Base-by-base conservation (phyloP, 2,888 invertebrate species). In the Dendrolimus pini region DNA sequence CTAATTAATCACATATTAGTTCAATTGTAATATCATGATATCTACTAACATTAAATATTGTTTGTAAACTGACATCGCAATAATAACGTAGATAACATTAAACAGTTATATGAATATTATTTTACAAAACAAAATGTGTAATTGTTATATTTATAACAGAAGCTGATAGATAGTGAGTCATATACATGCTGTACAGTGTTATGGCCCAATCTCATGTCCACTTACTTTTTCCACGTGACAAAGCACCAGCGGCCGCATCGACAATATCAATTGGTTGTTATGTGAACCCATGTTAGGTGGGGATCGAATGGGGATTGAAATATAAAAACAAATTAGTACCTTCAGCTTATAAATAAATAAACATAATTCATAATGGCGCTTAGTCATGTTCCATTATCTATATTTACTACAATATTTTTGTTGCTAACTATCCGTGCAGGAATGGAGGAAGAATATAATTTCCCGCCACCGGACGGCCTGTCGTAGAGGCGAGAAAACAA, bases 251-350 rank as follows among this genome's bases (percentile, higher is more conserved):
- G 79, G 80, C 75, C 78, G 65, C 81, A 75, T 79, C 85, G 82
- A 79, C 75, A 71, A 75, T 77, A 82, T 74, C 77, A 79, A 77
- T 81, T 78, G 75, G 80, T 77, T 74, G 83, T 78, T 75, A 82
- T 74, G 77, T 77, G 76, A 78, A 83, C 88, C 88, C 88, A 77
- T 81, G 81, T 86, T 84, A 87, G 79, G 82, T 85, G 72, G 80
- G 85, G 79, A 82, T 82, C 85, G 83, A 78, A 75, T 73, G 75
- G 79, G 82, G 76, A 70, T 75, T 83, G 82, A 85, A 82, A 88
- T 75, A 86, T 72, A 88, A 89, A 89, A 88, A 84, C 70, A 84
- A 83, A 89, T 89, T 89, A 89, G 85, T 88, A 87, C 82, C 82
- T 80, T 78, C 78, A 78, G 80, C 72, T 71, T 74, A 78, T 65